Evolutionary conservation across 1,140 invertebrate species (phyloP), one percentile per base, ranked within the genome.

Genomic region (Diuraphis noxia): DNA sequence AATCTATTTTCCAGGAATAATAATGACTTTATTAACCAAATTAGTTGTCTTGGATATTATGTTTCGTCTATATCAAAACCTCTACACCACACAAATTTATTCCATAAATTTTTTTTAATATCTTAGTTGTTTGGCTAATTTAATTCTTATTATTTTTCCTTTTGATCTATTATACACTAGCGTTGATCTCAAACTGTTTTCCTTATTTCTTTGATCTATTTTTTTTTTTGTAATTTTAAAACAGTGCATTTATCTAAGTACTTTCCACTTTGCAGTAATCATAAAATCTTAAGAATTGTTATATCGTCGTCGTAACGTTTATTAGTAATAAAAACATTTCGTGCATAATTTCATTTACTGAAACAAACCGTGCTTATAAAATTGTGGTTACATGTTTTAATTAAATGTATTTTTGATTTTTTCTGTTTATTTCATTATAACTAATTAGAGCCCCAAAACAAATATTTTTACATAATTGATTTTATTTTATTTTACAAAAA

Each of bases 261-360:
- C 46, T 49, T 21, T 2, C 0, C 43, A 40, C 46, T 87, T 56
- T 10, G 84, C 2, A 41, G n/a, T 46, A 49, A 34, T 87, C 49
- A 5, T 87, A 56, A 52, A 87, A 38, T 87, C 82, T 85, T 34
- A n/a, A 85, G 82, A 46, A 85, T 49, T 30, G 43, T 85, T 85
- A 34, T 21, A 34, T 46, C 30, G 81, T 46, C 30, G 81, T n/a
- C 43, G 21, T 86, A 38, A 38, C 34, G 46, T 86, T 38, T 86
- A 21, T 86, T 52, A 36, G 34, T n/a, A 23, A 52, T 36, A 36
- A 88, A 56, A 88, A 88, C 7, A 40, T 88, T 63, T 19, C 36
- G 36, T n/a, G 49, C 38, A 40, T 88, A 63, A 63, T 30, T n/a
- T 3, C 10, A 19, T 87, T 40, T 87, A 88, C 25, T 30, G 13